Evolutionary conservation across 2,797 vertebrate species (phyloP).

Genomic region (Sebastiscus tertius): DNA sequence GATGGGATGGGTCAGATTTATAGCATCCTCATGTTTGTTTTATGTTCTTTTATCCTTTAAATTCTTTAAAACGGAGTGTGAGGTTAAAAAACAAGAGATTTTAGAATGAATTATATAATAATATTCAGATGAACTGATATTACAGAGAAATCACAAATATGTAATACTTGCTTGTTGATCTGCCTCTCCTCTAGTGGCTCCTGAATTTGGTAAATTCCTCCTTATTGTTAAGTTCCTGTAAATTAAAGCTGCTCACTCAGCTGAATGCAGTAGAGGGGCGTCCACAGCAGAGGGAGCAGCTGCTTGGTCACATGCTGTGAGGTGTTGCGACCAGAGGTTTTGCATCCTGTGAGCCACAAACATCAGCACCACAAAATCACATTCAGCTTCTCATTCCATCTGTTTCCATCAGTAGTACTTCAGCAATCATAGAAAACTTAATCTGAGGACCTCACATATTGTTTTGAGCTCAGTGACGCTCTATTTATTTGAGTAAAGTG

Average conservation of each 20-base stretch:
- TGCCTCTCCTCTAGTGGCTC: not conserved
- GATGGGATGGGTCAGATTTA: fast-evolving
- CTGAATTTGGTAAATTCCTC: not conserved
- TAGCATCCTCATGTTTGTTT: not conserved
- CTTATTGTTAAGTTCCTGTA: not conserved
- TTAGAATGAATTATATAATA: not conserved
- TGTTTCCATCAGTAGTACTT: not conserved
- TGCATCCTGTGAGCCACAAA: not conserved
- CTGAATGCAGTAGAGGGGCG: constrained; percentile 35
- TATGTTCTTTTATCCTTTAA: not conserved
- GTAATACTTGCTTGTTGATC: not conserved
- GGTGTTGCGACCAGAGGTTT: not conserved
- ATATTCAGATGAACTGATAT: not conserved
- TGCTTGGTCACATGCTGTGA: constrained; percentile 4
- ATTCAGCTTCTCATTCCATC: not conserved
- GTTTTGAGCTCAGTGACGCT: not conserved
- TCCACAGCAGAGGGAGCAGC: constrained; percentile 66
- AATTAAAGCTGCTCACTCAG: not conserved
- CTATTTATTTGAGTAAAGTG: not conserved
- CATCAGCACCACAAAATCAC: not conserved
- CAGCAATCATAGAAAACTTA: not conserved
- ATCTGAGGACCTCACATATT: not conserved
- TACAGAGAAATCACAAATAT: not conserved
- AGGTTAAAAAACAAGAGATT: not conserved
- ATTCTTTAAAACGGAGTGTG: not conserved